Conservation (phyloP, 2,113 vertebrate species). For the Gasterosteus aculeatus region DNA sequence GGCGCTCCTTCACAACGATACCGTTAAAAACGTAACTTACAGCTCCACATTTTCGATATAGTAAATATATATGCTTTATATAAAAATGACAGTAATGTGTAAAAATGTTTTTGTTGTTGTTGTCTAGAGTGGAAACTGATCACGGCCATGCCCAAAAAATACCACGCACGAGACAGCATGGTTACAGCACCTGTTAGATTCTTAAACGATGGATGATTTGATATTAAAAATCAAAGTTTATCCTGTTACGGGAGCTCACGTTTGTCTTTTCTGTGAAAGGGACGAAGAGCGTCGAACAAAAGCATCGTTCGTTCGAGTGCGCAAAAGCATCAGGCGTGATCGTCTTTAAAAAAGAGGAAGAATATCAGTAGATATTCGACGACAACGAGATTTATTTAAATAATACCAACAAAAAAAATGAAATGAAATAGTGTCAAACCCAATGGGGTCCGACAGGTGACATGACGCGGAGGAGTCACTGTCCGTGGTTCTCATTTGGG, state of each 20-base stretch:
- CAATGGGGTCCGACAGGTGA: background rate
- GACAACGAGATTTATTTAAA: background rate
- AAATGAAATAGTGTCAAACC: background rate
- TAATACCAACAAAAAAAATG: slow-evolving; percentile 5
- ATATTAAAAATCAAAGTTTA: slow-evolving; percentile 20
- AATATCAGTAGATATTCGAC: background rate
- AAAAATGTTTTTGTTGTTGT: background rate
- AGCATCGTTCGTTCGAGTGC: background rate
- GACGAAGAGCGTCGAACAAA: slow-evolving; percentile 7
- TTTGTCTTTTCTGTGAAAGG: background rate
- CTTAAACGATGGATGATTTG: background rate
- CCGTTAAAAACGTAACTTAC: slow-evolving; percentile 13
- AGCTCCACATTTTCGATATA: slow-evolving; percentile 10
- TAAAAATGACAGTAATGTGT: background rate
- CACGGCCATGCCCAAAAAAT: background rate
- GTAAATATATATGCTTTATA: background rate
- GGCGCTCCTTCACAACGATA: slow-evolving; percentile 65
- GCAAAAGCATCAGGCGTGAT: background rate
- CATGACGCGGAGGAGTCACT: slow-evolving; percentile 43
- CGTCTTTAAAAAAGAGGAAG: background rate
- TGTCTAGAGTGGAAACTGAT: background rate
- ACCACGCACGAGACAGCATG: background rate
- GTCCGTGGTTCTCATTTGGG: slow-evolving; percentile 58
- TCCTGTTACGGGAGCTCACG: background rate
- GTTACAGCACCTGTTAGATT: slow-evolving; percentile 48